Evolutionary conservation across 2,113 vertebrate genomes (phyloP).

Genomic region (Hiodon tergisus): DNA sequence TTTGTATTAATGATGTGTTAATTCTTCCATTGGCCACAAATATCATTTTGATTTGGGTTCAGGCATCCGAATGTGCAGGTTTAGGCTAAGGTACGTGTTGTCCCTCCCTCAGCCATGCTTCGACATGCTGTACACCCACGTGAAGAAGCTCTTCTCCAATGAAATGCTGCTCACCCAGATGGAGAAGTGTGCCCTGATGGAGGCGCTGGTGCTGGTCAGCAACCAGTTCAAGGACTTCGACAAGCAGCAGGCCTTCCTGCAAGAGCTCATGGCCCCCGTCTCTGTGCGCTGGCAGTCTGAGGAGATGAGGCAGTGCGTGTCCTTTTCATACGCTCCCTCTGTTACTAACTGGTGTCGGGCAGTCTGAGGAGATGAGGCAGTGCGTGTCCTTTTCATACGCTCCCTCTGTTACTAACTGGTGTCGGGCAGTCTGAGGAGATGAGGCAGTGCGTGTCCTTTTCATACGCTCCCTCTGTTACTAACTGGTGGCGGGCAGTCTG

Average conservation of each 20-base stretch:
- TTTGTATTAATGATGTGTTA: neutral
- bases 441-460: constrained; percentile 61
- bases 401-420: neutral
- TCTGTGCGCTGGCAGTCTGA: constrained; percentile 82
- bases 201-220: constrained; percentile 88
- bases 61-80: neutral
- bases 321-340: neutral
- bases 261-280: constrained; percentile 81
- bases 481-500: no score
- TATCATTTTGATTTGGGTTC: no score
- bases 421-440: constrained; percentile 70
- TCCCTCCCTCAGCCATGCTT: constrained; percentile 75
- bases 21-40: neutral
- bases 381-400: constrained; percentile 37
- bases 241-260: constrained; percentile 83
- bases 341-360: no score
- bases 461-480: neutral
- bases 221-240: constrained; percentile 93
- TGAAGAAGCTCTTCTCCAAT: constrained; percentile 78
- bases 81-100: constrained; percentile 1
- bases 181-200: constrained; percentile 90
- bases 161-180: constrained; percentile 76
- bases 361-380: constrained; percentile 81
- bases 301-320: constrained; percentile 74
- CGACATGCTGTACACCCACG: constrained; percentile 82